These are phyloP conservation scores for Lethenteron reissneri DNA, from an alignment of 2,113 vertebrate genomes.

Conservation along the genomic window DNA sequence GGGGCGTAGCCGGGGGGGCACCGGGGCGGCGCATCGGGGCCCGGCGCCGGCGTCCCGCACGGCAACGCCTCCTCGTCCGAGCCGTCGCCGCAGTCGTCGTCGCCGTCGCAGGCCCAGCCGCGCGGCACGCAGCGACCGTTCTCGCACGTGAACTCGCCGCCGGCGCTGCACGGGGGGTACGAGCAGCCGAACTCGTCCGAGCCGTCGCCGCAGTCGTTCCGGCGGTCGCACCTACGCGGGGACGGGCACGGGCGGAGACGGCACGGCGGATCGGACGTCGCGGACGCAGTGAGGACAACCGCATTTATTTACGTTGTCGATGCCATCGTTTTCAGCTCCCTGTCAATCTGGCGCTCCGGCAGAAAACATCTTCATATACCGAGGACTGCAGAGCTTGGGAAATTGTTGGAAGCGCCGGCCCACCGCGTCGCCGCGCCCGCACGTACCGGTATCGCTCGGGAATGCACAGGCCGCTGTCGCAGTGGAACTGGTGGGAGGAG, in stretches of 20 bases:
- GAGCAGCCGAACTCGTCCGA: background rate
- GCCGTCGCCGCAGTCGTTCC: conserved; percentile 22
- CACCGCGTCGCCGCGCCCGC: conserved; percentile 25
- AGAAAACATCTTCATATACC: no score
- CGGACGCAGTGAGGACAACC: no score
- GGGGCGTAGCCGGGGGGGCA: no score
- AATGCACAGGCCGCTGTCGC: conserved; percentile 52
- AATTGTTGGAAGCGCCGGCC: no score
- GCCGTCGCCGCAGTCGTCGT: conserved; percentile 23
- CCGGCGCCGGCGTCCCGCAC: conserved; percentile 15
- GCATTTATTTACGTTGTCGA: no score
- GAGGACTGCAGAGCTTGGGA: no score
- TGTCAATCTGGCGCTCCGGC: no score
- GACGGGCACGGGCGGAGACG: background rate
- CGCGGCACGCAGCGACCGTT: conserved; percentile 21
- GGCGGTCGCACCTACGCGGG: conserved; percentile 20
- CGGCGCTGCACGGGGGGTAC: conserved; percentile 19
- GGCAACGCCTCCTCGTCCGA: conserved; percentile 23
- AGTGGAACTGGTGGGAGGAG: conserved; percentile 54
- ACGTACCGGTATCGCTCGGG: conserved; percentile 74
- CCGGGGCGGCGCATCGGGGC: conserved; percentile 13
- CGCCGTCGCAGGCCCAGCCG: conserved; percentile 19
- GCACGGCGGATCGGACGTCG: no score
- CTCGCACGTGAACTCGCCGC: conserved; percentile 23
- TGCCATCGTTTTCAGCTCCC: no score